Conservation (phyloP, 2,113 vertebrate species). For the Egretta garzetta region DNA sequence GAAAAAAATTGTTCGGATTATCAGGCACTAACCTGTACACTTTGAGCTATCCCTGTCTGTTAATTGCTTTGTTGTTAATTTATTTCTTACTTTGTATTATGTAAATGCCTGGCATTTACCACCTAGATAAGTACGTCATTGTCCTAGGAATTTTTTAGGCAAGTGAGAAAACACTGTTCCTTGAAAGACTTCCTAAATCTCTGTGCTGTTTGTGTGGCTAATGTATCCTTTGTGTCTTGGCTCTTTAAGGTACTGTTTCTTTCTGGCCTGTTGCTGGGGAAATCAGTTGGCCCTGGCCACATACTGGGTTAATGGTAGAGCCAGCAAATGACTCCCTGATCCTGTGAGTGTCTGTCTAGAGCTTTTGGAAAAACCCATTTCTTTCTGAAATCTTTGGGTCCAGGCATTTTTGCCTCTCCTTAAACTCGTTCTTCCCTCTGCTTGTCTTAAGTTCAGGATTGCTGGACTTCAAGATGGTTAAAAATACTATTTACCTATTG, state of each 20-base stretch:
- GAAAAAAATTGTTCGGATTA: background rate
- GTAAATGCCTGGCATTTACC: background rate
- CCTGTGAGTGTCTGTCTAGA: background rate
- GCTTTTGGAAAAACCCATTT: background rate
- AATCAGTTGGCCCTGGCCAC: background rate
- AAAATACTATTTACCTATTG: background rate
- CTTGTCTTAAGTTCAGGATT: background rate
- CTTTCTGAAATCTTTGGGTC: background rate
- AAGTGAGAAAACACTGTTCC: background rate
- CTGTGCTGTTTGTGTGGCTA: background rate
- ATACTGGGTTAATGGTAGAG: background rate
- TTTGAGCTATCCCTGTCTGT: background rate
- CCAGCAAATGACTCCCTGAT: background rate
- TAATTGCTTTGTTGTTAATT: background rate
- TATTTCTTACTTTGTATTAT: background rate
- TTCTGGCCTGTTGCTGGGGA: background rate
- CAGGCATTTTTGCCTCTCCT: background rate
- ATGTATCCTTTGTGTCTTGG: background rate
- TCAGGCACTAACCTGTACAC: background rate
- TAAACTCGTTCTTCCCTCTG: background rate
- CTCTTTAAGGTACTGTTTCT: background rate
- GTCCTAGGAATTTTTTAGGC: background rate
- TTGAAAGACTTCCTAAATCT: background rate
- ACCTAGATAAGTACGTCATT: background rate
- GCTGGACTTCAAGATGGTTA: background rate